Evolutionary conservation across 2,888 invertebrate genomes (phyloP), one percentile per base, ranked within the genome.

Genomic region (Drosophila melanosoma): DNA sequence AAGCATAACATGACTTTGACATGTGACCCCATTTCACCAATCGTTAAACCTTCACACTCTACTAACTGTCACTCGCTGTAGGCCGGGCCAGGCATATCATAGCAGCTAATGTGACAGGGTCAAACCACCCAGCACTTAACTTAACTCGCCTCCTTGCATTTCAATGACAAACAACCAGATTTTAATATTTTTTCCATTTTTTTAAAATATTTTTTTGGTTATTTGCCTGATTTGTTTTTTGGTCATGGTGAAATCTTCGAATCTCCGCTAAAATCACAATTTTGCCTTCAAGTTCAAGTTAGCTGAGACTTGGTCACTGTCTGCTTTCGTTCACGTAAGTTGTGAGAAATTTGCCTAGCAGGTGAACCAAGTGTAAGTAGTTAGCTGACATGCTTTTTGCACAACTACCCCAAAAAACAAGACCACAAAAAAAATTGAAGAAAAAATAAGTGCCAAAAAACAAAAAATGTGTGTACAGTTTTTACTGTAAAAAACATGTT

Each of bases 31-130:
- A 82, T 86, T 89, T 81, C 76, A 79, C 76, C 81, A 79, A 81
- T 83, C 88, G 84, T 90, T 87, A 90, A 89, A 86, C 88, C 90
- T 89, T 90, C 81, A 90, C 84, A 88, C 90, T 90, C 90, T 90
- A 88, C 70, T 90, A 88, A 86, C 87, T 86, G 75, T 74, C 68
- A 66, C 59, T 61, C 54, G 49, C 36, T 54, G 33, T 49, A 40
- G 61, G 83, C 52, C 71, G 62, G 68, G 68, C 81, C 85, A 82
- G 74, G 76, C 75, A 77, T 86, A 72, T 77, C 86, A 73, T 68
- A 36, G 57, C 42, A 79, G 81, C 69, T 79, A 75, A 82, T 81
- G 76, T 69, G 90, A 69, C 90, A 90, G 87, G 87, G 87, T 87
- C 87, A 87, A 81, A 64, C 40, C 70, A 66, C 45, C 67, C 61